Evolutionary conservation across 2,113 vertebrate genomes (phyloP).

Genomic region (Labrus mixtus): DNA sequence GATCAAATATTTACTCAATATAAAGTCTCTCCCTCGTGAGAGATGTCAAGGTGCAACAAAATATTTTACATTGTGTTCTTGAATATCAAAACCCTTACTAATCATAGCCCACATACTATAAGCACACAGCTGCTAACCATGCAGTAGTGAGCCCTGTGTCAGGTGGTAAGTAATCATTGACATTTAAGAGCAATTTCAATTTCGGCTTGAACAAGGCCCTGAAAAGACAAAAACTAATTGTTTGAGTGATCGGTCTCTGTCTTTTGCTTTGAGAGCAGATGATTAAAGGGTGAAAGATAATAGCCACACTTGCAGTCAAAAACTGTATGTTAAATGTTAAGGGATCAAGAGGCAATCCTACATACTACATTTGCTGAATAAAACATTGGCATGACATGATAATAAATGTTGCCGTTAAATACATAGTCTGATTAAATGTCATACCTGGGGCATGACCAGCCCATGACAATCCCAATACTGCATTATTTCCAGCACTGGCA

Average conservation of each 20-base stretch:
- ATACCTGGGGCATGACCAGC: neutral
- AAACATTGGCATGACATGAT: too few species aligned
- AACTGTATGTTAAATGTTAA: too few species aligned
- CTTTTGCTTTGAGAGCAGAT: neutral
- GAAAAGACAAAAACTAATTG: neutral
- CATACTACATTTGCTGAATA: too few species aligned
- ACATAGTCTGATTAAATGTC: neutral
- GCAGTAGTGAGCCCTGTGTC: neutral
- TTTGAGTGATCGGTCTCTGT: conserved; percentile 10
- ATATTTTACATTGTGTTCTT: neutral
- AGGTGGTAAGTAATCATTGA: neutral
- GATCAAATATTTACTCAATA: neutral
- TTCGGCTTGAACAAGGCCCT: conserved; percentile 18
- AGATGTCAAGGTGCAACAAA: neutral
- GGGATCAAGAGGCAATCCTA: too few species aligned
- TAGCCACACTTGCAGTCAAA: neutral
- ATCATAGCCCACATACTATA: neutral
- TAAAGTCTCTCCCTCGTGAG: neutral
- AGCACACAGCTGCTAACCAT: neutral
- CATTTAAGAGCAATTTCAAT: neutral
- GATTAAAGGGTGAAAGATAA: neutral
- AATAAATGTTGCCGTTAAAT: neutral
- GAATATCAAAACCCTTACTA: neutral
- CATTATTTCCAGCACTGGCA: neutral
- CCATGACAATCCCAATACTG: neutral